Base-by-base conservation (phyloP, 2,888 invertebrate genomes). In the Copidosoma aretas region DNA sequence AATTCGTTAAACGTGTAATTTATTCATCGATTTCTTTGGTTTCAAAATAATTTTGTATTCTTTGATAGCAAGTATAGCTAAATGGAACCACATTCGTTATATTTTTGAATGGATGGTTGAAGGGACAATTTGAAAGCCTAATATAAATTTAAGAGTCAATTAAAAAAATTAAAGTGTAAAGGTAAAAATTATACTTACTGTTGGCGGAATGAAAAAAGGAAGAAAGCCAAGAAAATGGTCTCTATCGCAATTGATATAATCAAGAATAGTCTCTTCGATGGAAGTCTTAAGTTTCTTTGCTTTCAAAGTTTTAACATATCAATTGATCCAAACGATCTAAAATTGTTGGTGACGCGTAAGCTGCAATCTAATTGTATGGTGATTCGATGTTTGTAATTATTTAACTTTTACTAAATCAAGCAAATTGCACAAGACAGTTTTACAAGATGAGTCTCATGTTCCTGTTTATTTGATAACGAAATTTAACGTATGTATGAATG, bases 301-400 rank as follows among this genome's bases (percentile, higher is more conserved):
- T 73, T 75, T 77, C 71, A 62, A 73, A 75, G 74, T 78, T 78
- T 76, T 15, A 61, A 80, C 79, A 80, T 80, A 81, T 82, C 81
- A 75, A 74, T 73, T 72, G 78, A 81, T 80, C 78, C 76, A 72
- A 67, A 70, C 75, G 78, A 78, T 65, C 57, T 62, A 66, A 60
- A 63, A 63, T 63, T 60, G 52, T 65, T 68, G 59, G 52, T 63
- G 65, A 53, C 17, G 49, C 52, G 64, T 64, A 60, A 63, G 49
- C 41, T 62, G 54, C 49, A 52, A 60, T 68, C 51, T 22, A 59
- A 60, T 65, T 64, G 10, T 32, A 17, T 22, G 39, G 53, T 62
- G n/a, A 51, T 24, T 19, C 22, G 24, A 59, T 56, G 25, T 54
- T n/a, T 43, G 43, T 63, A 52, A 51, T 15, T 3, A 24, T 25